Evolutionary conservation across 2,797 vertebrate species (phyloP).

Genomic region (Enteromius fasciolatus): DNA sequence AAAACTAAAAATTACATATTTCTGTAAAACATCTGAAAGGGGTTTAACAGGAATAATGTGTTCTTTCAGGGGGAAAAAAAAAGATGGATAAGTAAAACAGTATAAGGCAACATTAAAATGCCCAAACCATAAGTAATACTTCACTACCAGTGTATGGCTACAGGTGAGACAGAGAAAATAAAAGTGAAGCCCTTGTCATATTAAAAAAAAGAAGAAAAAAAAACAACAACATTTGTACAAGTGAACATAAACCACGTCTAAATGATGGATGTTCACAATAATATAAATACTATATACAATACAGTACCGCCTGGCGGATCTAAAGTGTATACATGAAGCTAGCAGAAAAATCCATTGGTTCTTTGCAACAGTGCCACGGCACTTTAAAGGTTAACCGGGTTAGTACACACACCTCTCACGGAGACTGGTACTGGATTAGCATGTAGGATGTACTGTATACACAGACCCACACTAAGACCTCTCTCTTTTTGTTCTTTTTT

Average conservation of each 20-base stretch:
- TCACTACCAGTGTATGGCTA: constrained; percentile 47
- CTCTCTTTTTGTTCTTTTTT: constrained; percentile 20
- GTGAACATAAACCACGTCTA: constrained; percentile 81
- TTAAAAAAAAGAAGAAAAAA: constrained; percentile 76
- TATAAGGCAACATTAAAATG: constrained; percentile 30
- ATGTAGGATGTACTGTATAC: constrained; percentile 41
- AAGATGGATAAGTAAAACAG: neutral
- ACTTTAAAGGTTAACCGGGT: constrained; percentile 53
- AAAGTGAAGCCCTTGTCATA: constrained; percentile 82
- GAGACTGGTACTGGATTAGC: constrained; percentile 38
- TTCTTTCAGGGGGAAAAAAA: neutral
- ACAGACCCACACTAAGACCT: constrained; percentile 19
- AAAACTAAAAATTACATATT: neutral
- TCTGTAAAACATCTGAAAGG: constrained; percentile 2
- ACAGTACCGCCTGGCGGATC: constrained; percentile 81
- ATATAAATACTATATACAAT: constrained; percentile 85
- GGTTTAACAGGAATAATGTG: constrained; percentile 2
- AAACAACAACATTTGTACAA: constrained; percentile 70
- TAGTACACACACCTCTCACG: constrained; percentile 21
- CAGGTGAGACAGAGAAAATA: constrained; percentile 39
- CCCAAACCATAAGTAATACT: constrained; percentile 35
- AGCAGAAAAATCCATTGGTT: constrained; percentile 48
- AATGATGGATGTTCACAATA: constrained; percentile 80
- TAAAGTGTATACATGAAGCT: constrained; percentile 75
- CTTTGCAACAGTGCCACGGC: constrained; percentile 55